These are phyloP conservation scores for Chrysemys picta DNA, from an alignment of 2,113 vertebrate species.

Conservation along the genomic window DNA sequence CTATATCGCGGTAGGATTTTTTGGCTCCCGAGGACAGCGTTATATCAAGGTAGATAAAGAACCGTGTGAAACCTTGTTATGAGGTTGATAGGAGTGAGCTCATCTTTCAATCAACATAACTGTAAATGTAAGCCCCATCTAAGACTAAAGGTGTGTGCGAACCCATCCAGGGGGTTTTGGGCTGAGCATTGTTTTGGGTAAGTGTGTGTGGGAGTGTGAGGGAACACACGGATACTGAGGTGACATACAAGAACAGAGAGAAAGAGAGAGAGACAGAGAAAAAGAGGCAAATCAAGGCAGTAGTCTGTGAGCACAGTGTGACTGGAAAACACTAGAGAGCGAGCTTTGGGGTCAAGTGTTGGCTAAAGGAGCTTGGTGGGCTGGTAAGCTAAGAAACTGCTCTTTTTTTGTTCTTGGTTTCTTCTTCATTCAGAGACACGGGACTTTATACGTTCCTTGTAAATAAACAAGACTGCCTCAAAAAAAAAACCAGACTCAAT, in stretches of 20 bases:
- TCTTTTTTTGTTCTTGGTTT: background rate
- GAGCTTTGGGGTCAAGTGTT: background rate
- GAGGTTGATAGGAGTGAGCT: background rate
- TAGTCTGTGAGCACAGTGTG: background rate
- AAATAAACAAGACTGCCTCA: background rate
- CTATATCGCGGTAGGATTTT: too few species aligned
- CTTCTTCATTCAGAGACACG: background rate
- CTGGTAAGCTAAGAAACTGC: background rate
- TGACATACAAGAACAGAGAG: background rate
- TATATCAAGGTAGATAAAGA: background rate
- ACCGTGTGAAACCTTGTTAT: background rate
- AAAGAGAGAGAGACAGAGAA: background rate
- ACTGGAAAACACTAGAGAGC: background rate
- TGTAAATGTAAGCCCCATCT: background rate
- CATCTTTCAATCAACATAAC: background rate
- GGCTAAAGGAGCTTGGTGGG: background rate
- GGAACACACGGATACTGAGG: background rate
- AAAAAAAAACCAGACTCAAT: background rate
- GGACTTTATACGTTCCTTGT: background rate
- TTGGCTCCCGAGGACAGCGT: too few species aligned
- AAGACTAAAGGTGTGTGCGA: background rate
- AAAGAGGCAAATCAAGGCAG: background rate
- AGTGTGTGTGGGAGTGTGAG: background rate
- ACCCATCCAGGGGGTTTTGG: background rate
- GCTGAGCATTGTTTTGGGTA: background rate